Evolutionary conservation across 1,140 invertebrate genomes (phyloP), one percentile per base, ranked within the genome.

Genomic region (Mamestra configurata): DNA sequence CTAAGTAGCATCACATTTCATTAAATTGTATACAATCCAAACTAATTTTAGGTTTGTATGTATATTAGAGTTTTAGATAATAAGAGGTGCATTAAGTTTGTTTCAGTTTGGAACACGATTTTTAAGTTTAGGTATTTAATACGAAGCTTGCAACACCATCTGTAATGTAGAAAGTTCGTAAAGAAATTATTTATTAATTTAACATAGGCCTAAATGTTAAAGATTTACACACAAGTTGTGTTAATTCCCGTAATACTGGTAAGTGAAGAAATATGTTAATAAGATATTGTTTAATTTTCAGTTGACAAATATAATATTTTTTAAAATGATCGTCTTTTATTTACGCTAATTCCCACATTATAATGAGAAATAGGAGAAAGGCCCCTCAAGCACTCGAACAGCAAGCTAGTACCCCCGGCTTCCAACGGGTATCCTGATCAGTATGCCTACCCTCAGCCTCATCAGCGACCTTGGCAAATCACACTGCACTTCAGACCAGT

Each of bases 301-400:
- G 91, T 94, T 94, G 93, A 94, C 92, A 94, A 94, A 94, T 93
- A 93, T 93, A 90, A 89, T 92, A 92, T 93, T 93, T 94, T 93
- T 91, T 89, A 89, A 84, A 89, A 82, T 75, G 61, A 71, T 79
- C 76, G 66, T 85, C 83, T 91, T 87, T 80, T 88, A 86, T 82
- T 49, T 66, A 43, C 0, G 0, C 35, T 0, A 27, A 59, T 35
- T 24, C 51, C 46, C 31, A 40, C 4, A 7, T 13, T 68, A 43
- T 49, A 0, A 40, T 10, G 37, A 40, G 37, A 10, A 64, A 40
- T 40, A 64, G 6, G 7, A 53, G 3, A 18, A 4, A 53, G n/a
- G 5, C n/a, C n/a, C n/a, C n/a, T n/a, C n/a, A n/a, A n/a, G n/a
- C n/a, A n/a, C n/a, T n/a, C n/a, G n/a, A n/a, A n/a, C n/a, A n/a